phyloP scores from a whole-genome alignment of 2,113 vertebrate genomes.

The Catharus fuscescens region DNA sequence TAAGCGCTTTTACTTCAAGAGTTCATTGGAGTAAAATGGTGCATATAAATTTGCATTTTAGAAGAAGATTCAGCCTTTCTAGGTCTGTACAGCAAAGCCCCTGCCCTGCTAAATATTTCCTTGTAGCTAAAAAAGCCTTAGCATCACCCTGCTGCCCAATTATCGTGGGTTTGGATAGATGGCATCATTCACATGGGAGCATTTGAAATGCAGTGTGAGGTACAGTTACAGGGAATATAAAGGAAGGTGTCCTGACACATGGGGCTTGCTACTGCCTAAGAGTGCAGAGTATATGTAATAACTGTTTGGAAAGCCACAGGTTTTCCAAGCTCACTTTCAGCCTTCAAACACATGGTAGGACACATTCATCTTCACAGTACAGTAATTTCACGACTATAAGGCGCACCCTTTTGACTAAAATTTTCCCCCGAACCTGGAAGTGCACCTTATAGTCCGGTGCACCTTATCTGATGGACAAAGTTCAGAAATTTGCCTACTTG shows the following conservation, averaged over 20 bases:
- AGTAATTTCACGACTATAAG: too few species aligned
- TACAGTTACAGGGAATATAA: neutral
- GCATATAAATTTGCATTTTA: neutral
- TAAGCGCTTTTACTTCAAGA: neutral
- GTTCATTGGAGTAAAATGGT: neutral
- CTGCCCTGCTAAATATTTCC: neutral
- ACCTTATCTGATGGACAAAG: too few species aligned
- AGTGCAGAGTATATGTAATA: fast-evolving
- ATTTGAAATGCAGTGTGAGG: neutral
- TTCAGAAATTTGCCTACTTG: too few species aligned
- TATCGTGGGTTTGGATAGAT: fast-evolving
- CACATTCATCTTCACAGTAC: fast-evolving
- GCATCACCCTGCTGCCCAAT: neutral
- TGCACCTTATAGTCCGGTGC: too few species aligned
- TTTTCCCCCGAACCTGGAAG: too few species aligned
- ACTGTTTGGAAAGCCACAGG: neutral
- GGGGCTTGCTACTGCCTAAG: neutral
- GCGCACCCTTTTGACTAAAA: too few species aligned
- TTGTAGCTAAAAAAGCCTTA: neutral
- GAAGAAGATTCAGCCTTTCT: neutral
- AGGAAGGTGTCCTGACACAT: neutral
- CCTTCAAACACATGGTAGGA: fast-evolving
- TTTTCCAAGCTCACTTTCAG: neutral
- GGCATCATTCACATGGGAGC: fast-evolving
- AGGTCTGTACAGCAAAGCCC: neutral